phyloP scores from a whole-genome alignment of 1,140 invertebrate genomes.

The Panonychus citri region DNA sequence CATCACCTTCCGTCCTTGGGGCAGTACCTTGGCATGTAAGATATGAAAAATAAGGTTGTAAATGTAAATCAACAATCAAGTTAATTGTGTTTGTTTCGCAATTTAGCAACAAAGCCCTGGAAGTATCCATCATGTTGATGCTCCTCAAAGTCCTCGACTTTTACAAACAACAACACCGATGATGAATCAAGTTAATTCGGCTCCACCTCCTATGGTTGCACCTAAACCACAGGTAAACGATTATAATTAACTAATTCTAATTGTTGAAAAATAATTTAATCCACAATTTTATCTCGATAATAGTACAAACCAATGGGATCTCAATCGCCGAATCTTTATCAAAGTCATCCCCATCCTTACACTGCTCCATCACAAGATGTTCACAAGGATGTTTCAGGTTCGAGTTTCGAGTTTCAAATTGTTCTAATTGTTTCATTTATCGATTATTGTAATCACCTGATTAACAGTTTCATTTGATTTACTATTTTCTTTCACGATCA shows the following conservation, averaged over 20 bases:
- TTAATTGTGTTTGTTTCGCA: not conserved
- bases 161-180: not conserved
- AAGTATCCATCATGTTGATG: slow-evolving; percentile 12
- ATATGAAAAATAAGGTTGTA: not conserved
- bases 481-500: not conserved
- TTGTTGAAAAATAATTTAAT: not conserved
- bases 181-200: not conserved
- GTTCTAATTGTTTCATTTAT: too few species aligned
- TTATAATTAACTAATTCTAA: not conserved
- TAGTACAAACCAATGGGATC: not conserved
- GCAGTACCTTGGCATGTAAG: slow-evolving; percentile 1
- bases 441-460: too few species aligned
- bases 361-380: too few species aligned
- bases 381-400: too few species aligned
- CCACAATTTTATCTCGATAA: not conserved
- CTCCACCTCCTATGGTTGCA: slow-evolving; percentile 2
- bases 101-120: slow-evolving; percentile 5
- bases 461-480: not conserved
- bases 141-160: slow-evolving; percentile 8
- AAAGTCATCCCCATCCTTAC: not conserved
- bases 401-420: too few species aligned
- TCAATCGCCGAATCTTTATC: not conserved
- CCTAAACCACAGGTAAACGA: slow-evolving; percentile 5
- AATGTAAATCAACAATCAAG: not conserved
- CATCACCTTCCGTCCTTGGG: not conserved